Base-by-base conservation (phyloP, 2,113 vertebrate genomes). In the Rostratula benghalensis region DNA sequence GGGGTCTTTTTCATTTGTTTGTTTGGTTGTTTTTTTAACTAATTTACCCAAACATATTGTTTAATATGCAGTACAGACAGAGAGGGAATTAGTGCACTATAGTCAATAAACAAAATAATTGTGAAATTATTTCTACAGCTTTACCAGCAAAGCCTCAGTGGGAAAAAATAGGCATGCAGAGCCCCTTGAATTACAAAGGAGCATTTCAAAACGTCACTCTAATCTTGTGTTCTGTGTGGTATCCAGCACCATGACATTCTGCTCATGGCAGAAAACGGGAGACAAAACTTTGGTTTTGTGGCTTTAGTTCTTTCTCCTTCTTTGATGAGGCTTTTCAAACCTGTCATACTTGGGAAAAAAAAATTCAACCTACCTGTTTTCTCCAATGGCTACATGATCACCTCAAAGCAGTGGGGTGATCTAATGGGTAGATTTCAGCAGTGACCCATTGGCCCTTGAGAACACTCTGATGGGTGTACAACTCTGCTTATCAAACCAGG, bases 41-140 rank as follows among this genome's bases (percentile, higher is more conserved):
- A 79, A 90, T 94, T 87, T 95, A 93, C 6, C 3, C 53, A 64
- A 45, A 80, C 24, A 77, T 75, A 50, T 86, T 69, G 35, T 82
- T 95, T 83, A 89, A 85, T 41, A 22, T 35, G 51, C 28, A 68
- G 50, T 50, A 74, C 93, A 90, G 68, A 56, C 65, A 65, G 50
- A 71, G 76, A 56, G 30, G 54, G 50, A 94, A 94, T 70, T 92
- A 89, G 54, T 46, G 46, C 63, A 54, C 22, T 63, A 37, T 51
- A 68, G n/a, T 75, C 51, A 89, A 73, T 56, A 87, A 84, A 87
- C n/a, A 53, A 51, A 87, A 63, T 82, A 67, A 57, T 82, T 80
- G 77, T 91, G 59, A 94, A 92, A 93, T 77, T 64, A 76, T 64
- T 96, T 87, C 53, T 69, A 27, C 13, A n/a, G 56, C n/a, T 88